Evolutionary conservation across 2,797 vertebrate species (phyloP).

Genomic region (Propithecus deckenii): DNA sequence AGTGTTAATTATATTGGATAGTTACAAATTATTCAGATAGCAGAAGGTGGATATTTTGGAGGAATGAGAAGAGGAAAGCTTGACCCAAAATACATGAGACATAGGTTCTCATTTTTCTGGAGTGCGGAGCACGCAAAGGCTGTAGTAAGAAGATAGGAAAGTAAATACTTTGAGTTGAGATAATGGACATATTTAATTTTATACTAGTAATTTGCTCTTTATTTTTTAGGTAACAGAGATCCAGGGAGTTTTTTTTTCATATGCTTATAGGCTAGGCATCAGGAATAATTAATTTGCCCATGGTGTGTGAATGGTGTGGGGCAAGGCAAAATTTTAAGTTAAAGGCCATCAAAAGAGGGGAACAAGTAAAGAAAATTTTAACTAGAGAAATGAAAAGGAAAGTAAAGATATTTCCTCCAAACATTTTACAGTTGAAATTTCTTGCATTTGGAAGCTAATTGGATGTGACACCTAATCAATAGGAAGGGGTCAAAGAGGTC

Average conservation of each 20-base stretch:
- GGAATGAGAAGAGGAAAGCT: background rate
- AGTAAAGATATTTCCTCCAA: background rate
- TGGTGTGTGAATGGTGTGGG: background rate
- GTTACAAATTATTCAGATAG: background rate
- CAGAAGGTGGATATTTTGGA: background rate
- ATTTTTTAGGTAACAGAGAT: background rate
- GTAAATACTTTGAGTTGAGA: background rate
- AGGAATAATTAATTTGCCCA: background rate
- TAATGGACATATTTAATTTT: background rate
- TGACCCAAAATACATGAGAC: background rate
- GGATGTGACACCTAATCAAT: background rate
- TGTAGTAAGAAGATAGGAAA: background rate
- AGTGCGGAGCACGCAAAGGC: background rate
- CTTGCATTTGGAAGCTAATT: background rate
- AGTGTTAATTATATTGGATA: background rate
- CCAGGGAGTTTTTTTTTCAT: background rate
- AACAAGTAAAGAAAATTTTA: background rate
- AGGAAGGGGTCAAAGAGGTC: background rate
- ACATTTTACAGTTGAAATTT: background rate
- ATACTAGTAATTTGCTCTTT: background rate
- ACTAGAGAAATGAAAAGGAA: background rate
- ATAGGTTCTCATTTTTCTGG: background rate
- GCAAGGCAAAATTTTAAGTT: background rate
- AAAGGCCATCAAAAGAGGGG: background rate
- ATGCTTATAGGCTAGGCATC: background rate